These are phyloP conservation scores for Dryadula phaetusa DNA, from an alignment of 2,888 invertebrate species.

Conservation along the genomic window DNA sequence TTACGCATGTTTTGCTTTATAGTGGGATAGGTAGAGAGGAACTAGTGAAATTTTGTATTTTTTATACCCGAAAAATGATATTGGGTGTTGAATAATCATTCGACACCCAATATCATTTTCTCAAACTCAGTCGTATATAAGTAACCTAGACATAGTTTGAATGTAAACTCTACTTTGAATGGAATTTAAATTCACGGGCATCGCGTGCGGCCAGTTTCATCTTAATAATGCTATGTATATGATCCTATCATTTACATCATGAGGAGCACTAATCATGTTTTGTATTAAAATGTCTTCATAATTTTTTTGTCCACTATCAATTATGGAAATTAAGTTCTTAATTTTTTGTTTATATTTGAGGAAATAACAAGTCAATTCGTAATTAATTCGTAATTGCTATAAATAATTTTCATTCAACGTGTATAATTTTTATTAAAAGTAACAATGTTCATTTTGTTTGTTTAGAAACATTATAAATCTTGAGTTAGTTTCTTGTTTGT, in stretches of 20 bases:
- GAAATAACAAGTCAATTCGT: conserved; percentile 3
- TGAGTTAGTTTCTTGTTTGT: conserved; percentile 24
- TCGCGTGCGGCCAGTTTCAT: neutral
- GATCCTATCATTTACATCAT: conserved; percentile 1
- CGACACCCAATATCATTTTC: no score
- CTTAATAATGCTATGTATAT: neutral
- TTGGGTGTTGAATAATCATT: neutral
- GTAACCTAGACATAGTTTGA: no score
- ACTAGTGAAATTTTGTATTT: neutral
- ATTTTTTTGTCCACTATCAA: conserved; percentile 31
- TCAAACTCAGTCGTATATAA: no score
- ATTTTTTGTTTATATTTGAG: conserved; percentile 21
- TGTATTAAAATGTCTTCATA: conserved; percentile 9
- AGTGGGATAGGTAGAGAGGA: no score
- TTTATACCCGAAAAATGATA: neutral
- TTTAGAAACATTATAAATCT: conserved; percentile 30
- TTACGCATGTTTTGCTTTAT: neutral
- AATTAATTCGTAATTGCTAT: neutral
- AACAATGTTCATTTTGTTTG: conserved; percentile 22
- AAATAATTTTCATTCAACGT: conserved; percentile 9
- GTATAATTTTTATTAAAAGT: conserved; percentile 24
- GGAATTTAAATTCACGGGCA: neutral
- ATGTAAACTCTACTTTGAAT: neutral
- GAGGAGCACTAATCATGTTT: neutral
- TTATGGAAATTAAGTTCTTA: conserved; percentile 40